Percentiles rank a stretch among this genome's conserved stretches.
Conservation (phyloP, 2,797 vertebrate species). For the Chelon labrosus region DNA sequence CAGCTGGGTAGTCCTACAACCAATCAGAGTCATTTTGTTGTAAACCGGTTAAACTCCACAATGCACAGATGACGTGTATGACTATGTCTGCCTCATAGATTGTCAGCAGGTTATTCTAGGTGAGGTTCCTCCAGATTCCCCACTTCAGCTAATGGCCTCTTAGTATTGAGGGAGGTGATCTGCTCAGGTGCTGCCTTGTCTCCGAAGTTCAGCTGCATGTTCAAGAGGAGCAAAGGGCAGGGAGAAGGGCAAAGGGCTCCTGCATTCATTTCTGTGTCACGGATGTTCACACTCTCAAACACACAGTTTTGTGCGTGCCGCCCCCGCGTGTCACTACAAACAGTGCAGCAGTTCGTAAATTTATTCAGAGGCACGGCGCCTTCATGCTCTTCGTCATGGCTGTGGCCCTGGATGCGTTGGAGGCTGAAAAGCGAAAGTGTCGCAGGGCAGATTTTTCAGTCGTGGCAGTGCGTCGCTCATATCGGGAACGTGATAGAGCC, state of each 20-base stretch:
- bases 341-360: not conserved
- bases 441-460: not conserved
- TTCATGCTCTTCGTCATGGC: not conserved
- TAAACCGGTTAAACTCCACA: too few relatives aligned
- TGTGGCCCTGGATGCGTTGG: not conserved
- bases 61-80: too few relatives aligned
- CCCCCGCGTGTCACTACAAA: not conserved
- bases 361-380: conserved; percentile 20
- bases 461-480: not conserved
- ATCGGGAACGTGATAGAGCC: not conserved
- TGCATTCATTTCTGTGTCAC: conserved; percentile 11
- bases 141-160: conserved; percentile 4
- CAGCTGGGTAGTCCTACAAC: too few relatives aligned
- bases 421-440: not conserved
- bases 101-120: not conserved
- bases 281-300: not conserved
- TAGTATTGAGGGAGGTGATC: conserved; percentile 9
- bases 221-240: conserved; percentile 9
- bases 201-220: conserved; percentile 1
- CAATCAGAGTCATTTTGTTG: too few relatives aligned
- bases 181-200: not conserved
- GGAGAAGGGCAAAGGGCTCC: conserved; percentile 10
- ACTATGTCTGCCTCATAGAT: not conserved
- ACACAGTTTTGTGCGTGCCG: conserved; percentile 3
- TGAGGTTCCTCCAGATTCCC: conserved; percentile 11